Base-by-base conservation (phyloP, 2,888 invertebrate species). In the Lysandra coridon region DNA sequence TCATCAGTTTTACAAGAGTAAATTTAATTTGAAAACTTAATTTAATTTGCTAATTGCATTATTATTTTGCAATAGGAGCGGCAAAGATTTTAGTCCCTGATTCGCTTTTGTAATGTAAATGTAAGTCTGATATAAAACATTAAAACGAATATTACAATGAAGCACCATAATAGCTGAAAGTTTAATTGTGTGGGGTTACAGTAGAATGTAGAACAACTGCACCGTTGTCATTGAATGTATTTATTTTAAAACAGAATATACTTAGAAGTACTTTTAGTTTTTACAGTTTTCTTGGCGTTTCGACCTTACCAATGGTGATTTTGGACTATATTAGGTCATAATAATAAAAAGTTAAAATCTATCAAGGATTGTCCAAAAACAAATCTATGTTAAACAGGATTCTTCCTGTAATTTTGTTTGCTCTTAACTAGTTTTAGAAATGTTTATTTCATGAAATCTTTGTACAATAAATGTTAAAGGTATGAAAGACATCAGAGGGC, bases 61-160 rank as follows among this genome's bases (percentile, higher is more conserved):
- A 23, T 23, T 64, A 30, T 64, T 64, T 64, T 23, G 62, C 62
- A 62, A 62, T 30, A 64, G 62, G 10, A 64, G 14, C 62, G 2
- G 62, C 62, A 64, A 23, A 30, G n/a, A 4, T n/a, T 23, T 30
- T 10, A 64, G 2, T 64, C 10, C 30, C 23, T 64, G 62, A 7
- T 64, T 64, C 7, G 62, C 62, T 64, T 64, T 64, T 64, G 62
- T 64, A 64, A 64, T 64, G 30, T 64, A 64, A 64, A 64, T 64
- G 62, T 64, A 10, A 64, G 62, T 64, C 62, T 64, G 62, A 30
- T 64, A 30, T 12, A 49, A 49, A 57, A 57, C 57, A 57, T 17
- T 14, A 57, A 57, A 64, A 23, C 2, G 62, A 64, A 23, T n/a
- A 60, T 60, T n/a, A 60, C 23, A 64, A 64, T 23, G 62, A 23